These are phyloP conservation scores for Notocelia uddmanniana DNA, from an alignment of 2,888 invertebrate species.

Conservation along the genomic window DNA sequence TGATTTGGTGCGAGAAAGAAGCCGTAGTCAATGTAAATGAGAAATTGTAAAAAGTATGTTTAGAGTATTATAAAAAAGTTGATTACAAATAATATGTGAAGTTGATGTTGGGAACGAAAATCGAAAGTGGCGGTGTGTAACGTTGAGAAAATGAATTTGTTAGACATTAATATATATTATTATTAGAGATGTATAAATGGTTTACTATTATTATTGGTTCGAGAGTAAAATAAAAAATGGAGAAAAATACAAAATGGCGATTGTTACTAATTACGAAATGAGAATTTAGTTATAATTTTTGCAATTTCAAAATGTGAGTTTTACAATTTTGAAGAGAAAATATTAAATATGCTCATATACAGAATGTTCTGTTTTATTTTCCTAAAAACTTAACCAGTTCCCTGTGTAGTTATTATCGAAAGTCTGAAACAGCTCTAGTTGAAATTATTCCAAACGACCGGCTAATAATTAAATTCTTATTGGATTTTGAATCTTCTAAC, in stretches of 20 bases:
- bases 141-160: constrained; percentile 84
- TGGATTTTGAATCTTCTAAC: too few relatives aligned
- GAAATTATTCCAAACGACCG: too few relatives aligned
- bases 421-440: too few relatives aligned
- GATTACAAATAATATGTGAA: constrained; percentile 73
- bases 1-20: constrained; percentile 72
- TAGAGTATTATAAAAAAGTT: constrained; percentile 79
- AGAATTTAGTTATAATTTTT: constrained; percentile 85
- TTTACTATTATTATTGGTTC: constrained; percentile 84
- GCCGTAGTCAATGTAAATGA: constrained; percentile 76
- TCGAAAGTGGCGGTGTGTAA: constrained; percentile 75
- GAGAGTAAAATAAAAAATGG: constrained; percentile 75
- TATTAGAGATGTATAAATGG: constrained; percentile 85
- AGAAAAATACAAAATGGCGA: constrained; percentile 79
- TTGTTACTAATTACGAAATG: constrained; percentile 86
- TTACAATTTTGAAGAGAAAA: constrained; percentile 86
- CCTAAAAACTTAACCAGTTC: background rate
- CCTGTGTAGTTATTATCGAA: too few relatives aligned
- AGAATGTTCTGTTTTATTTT: constrained; percentile 67
- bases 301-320: constrained; percentile 86
- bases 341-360: constrained; percentile 86
- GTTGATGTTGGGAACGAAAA: constrained; percentile 79
- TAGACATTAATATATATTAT: constrained; percentile 85
- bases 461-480: too few relatives aligned
- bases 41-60: constrained; percentile 81